phyloP scores from a whole-genome alignment of 1,140 invertebrate genomes.

The Psilanteris sp. region DNA sequence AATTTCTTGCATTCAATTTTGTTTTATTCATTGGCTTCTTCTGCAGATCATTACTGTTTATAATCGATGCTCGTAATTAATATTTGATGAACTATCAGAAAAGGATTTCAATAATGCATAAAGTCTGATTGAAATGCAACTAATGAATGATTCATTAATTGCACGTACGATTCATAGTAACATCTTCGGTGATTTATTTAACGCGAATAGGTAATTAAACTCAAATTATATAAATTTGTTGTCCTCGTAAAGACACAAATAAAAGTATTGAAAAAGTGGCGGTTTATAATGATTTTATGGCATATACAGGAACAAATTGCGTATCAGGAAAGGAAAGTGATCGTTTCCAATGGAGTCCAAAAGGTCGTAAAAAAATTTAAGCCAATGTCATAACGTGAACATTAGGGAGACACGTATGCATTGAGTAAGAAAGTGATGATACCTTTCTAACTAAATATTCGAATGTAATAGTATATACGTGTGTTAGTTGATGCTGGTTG shows the following conservation, averaged over 20 bases:
- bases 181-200: slow-evolving; percentile 24
- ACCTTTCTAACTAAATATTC: slow-evolving; percentile 62
- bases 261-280: neutral
- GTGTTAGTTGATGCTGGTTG: slow-evolving; percentile 45
- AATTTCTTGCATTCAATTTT: too few species aligned
- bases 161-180: neutral
- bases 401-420: slow-evolving; percentile 58
- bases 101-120: slow-evolving; percentile 16
- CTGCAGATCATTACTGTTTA: neutral
- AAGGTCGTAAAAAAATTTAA: slow-evolving; percentile 60
- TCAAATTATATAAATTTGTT: slow-evolving; percentile 46
- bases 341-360: slow-evolving; percentile 53
- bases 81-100: slow-evolving; percentile 23
- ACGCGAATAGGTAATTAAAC: slow-evolving; percentile 24
- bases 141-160: slow-evolving; percentile 37
- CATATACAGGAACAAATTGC: slow-evolving; percentile 49
- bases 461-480: slow-evolving; percentile 38
- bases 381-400: slow-evolving; percentile 65
- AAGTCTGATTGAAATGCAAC: slow-evolving; percentile 26
- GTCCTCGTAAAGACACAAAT: slow-evolving; percentile 17
- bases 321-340: slow-evolving; percentile 68
- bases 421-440: slow-evolving; percentile 63
- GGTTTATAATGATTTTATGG: slow-evolving; percentile 28
- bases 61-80: slow-evolving; percentile 11
- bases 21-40: neutral